Base-by-base conservation (phyloP, 2,888 invertebrate species). In the Hemithea aestivaria region DNA sequence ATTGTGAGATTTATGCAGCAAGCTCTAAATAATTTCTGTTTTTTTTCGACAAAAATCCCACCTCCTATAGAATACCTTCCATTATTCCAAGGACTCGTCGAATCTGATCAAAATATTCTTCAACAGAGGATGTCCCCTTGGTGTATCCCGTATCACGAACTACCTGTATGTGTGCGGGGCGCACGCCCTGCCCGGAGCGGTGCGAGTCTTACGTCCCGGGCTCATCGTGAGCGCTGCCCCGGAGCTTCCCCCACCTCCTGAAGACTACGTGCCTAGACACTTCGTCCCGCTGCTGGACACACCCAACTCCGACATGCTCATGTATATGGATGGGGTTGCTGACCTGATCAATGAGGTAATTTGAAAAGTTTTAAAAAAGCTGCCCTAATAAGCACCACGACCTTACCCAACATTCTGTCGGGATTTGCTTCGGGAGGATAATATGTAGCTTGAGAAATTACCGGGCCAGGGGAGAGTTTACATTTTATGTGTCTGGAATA, bases 221-320 rank as follows among this genome's bases (percentile, higher is more conserved):
- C 91, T 93, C 58, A 91, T 96, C 23, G 91, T 96, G 35, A 96
- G 94, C 66, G 93, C 92, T 10, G 95, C 96, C 0, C 91, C 94
- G 0, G 96, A 96, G 66, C 88, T 96, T 27, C 95, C 96, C 0
- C 91, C 92, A 35, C 83, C 85, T 1, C 90, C 91, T 3, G 89
- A 89, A 56, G 85, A 87, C 31, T 91, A 89, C 45, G 89, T 89
- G 0, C 81, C 87, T 27, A 91, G 92, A 58, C 85, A 93, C 45
- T 91, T 92, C 47, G 91, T 96, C 7, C 90, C 92, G 10, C 88
- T 94, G 2, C 88, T 91, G 42, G 97, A 97, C 71, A 89, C 91
- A 5, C 91, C 94, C 0, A 90, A 90, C 46, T 91, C 92, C 0
- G 91, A 94, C 54, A 89, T 97, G 62, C 87, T 89, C 21, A 81